Base-by-base conservation (phyloP, 2,113 vertebrate genomes). In the Lontra canadensis region DNA sequence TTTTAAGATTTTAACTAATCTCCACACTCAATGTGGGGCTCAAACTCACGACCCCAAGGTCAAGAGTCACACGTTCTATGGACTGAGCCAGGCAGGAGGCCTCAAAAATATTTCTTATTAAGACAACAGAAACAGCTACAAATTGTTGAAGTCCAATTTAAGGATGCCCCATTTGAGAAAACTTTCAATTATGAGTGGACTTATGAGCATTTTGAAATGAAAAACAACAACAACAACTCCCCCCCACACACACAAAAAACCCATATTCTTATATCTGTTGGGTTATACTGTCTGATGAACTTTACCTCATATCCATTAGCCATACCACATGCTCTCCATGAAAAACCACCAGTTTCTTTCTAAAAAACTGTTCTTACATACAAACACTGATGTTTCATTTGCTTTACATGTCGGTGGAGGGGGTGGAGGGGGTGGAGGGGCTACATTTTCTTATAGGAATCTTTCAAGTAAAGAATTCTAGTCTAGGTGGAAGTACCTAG, bases 91-190 rank as follows among this genome's bases (percentile, higher is more conserved):
- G 17, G 67, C 34, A 9, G 67, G 17, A 18, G 34, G 34, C 34
- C 67, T 79, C 73, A 96, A 97, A 74, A 31, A 67, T 47, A 36
- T 55, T 55, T 57, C 90, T 95, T 94, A 92, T 47, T 80, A 96
- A 97, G 93, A 73, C 36, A 90, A 78, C 21, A 81, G 25, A 10
- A 91, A 52, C 2, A 69, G 84, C 17, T 90, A 47, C 49, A 11
- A 90, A 93, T 82, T 44, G 36, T 1, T 85, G 65, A 98, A 87
- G 91, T 82, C 39, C 49, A 92, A 79, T n/a, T 65, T 69, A 90
- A 88, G 67, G 26, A 93, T 85, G 49, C n/a, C 57, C 71, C 88
- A 49, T 36, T 47, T 42, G 13, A 97, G 42, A 76, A 95, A 78
- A 82, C 6, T 57, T 84, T 73, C 42, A 83, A 59, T 91, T 96